Evolutionary conservation across 1,140 invertebrate species (phyloP).

Genomic region (Drosophila nasuta): DNA sequence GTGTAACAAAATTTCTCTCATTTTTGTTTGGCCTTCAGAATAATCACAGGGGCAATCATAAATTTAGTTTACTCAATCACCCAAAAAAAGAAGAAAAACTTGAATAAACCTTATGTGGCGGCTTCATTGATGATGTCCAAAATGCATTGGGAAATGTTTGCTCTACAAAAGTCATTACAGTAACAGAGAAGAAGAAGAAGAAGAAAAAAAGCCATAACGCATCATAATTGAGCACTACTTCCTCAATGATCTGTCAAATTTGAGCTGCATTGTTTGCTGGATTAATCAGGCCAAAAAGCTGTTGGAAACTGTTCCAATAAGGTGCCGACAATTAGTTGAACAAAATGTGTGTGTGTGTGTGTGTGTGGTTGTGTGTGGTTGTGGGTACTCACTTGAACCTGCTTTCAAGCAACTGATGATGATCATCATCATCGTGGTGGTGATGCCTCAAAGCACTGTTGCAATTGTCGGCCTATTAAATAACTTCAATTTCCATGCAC

Average conservation of each 20-base stretch:
- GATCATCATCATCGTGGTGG: slow-evolving; percentile 19
- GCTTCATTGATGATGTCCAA: slow-evolving; percentile 4
- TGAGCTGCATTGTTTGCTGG: slow-evolving; percentile 28
- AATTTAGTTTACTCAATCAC: neutral
- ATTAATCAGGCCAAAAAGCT: slow-evolving; percentile 27
- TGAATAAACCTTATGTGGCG: slow-evolving; percentile 4
- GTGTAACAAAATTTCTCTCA: neutral
- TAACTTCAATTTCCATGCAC: slow-evolving; percentile 49
- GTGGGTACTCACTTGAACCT: neutral
- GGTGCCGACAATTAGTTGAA: slow-evolving; percentile 32
- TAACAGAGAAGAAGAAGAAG: neutral
- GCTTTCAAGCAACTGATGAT: slow-evolving; percentile 9
- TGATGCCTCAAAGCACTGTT: slow-evolving; percentile 20
- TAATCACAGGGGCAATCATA: slow-evolving; percentile 8
- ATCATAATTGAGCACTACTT: slow-evolving; percentile 38
- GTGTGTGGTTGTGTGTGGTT: neutral
- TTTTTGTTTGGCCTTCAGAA: neutral
- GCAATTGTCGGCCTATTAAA: slow-evolving; percentile 53
- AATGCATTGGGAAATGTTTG: slow-evolving; percentile 28
- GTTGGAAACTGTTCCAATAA: neutral
- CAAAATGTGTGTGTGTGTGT: neutral
- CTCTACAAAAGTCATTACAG: slow-evolving; percentile 22
- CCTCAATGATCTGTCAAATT: slow-evolving; percentile 42
- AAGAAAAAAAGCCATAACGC: neutral
- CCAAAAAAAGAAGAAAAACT: neutral